Base-by-base conservation (phyloP, 2,797 vertebrate genomes). In the Crocodylus rhombifer region DNA sequence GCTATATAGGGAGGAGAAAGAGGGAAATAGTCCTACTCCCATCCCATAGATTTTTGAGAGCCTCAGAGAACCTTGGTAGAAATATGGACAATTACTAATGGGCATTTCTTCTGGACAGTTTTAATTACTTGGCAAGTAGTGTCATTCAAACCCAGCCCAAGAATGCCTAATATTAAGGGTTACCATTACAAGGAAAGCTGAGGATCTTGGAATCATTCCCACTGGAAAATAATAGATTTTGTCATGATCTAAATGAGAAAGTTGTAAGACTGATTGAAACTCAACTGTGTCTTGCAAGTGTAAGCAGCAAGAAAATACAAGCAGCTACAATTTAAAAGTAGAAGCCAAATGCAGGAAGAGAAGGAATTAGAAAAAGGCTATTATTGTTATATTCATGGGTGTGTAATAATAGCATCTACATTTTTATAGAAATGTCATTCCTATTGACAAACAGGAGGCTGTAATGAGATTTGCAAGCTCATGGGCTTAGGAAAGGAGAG, bases 21-120 rank as follows among this genome's bases (percentile, higher is more conserved):
- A 83, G n/a, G 62, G 4, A 51, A 51, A 51, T 36, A 6, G 84
- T 2, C 74, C 14, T 4, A 12, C 69, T 80, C 83, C 51, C 6
- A 7, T 42, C 55, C 5, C 16, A 14, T 11, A 82, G 80, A 93
- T 25, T 16, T 64, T 17, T 21, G 25, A 84, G 82, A 89, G 85
- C 25, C 79, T 56, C 20, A 83, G 74, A 95, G 20, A 85, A 82
- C 14, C 18, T 60, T 58, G 26, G 10, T 67, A 78, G 90, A 95
- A 7, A 26, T 73, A 74, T 75, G 75, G 93, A 61, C 28, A 86
- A 79, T 5, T 69, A 51, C 30, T 57, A 86, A 90, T 3, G 15
- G 76, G 56, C 11, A 75, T 42, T 90, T 87, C 36, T 55, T 95
- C 81, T 76, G 42, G 75, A 92, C 91, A 65, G 16, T 28, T 26